Evolutionary conservation across 2,888 invertebrate species (phyloP).

Genomic region (Leptopilina syphax): DNA sequence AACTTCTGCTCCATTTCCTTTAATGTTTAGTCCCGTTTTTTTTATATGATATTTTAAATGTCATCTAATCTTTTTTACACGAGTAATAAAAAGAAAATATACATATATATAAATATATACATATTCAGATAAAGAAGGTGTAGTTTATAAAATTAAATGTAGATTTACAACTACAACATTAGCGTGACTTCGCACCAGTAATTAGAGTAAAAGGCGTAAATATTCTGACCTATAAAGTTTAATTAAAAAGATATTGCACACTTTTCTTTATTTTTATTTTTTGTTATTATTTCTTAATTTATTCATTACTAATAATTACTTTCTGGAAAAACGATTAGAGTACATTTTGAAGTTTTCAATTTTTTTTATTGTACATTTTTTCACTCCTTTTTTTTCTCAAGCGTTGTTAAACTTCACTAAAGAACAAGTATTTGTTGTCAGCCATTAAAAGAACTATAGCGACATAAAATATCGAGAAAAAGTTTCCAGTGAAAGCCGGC

Average conservation of each 20-base stretch:
- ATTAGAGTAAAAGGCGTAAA: constrained; percentile 15
- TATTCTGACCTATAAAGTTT: constrained; percentile 27
- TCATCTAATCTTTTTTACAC: no score
- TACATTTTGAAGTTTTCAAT: background rate
- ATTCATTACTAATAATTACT: background rate
- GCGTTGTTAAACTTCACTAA: constrained; percentile 15
- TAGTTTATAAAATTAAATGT: constrained; percentile 9
- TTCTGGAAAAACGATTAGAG: background rate
- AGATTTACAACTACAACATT: background rate
- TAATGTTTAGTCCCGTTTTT: no score
- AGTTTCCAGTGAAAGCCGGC: background rate
- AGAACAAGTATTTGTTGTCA: constrained; percentile 2
- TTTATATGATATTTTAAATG: no score
- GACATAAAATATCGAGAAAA: constrained; percentile 21
- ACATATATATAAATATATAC: no score
- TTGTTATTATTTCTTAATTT: background rate
- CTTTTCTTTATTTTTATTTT: background rate
- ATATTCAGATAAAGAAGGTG: no score
- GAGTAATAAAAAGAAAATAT: no score
- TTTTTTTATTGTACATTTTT: background rate
- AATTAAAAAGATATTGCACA: constrained; percentile 28
- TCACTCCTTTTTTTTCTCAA: background rate
- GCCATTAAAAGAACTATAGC: constrained; percentile 14
- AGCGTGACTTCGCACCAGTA: background rate
- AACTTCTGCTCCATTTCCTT: no score